Evolutionary conservation across 2,797 vertebrate genomes (phyloP).

Genomic region (Gobionotothen gibberifrons): DNA sequence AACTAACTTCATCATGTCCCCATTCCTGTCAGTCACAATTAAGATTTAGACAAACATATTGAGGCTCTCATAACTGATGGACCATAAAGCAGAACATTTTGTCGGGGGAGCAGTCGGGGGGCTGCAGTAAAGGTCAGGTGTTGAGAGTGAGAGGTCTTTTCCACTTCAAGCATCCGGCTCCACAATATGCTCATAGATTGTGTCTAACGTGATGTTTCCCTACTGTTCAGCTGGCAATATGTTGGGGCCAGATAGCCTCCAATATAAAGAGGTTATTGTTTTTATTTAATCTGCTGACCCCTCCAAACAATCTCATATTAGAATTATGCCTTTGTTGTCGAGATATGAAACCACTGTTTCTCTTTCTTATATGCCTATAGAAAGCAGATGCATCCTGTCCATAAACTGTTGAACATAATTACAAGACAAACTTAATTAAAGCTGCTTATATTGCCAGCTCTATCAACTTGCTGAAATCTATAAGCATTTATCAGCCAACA

Average conservation of each 20-base stretch:
- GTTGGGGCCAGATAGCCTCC: slow-evolving; percentile 61
- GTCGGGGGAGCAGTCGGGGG: slow-evolving; percentile 50
- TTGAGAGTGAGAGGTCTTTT: slow-evolving; percentile 31
- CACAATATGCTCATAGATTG: slow-evolving; percentile 38
- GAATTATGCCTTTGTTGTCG: slow-evolving; percentile 47
- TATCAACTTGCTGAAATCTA: slow-evolving; percentile 18
- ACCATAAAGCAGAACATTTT: slow-evolving; percentile 26
- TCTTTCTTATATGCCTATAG: not conserved
- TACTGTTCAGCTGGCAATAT: slow-evolving; percentile 49
- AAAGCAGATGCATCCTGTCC: slow-evolving; percentile 50
- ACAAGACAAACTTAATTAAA: slow-evolving; percentile 33
- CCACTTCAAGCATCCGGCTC: slow-evolving; percentile 60
- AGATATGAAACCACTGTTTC: slow-evolving; percentile 22
- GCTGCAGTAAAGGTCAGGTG: slow-evolving; percentile 67
- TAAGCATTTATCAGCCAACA: slow-evolving; percentile 8
- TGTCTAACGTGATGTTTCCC: slow-evolving; percentile 40
- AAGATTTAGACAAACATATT: slow-evolving; percentile 32
- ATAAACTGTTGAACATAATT: slow-evolving; percentile 24
- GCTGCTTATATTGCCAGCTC: slow-evolving; percentile 4
- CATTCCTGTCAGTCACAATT: slow-evolving; percentile 6
- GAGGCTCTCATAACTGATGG: slow-evolving; percentile 35
- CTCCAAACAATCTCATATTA: slow-evolving; percentile 34
- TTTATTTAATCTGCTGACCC: slow-evolving; percentile 30
- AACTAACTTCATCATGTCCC: not conserved
- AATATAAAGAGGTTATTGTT: slow-evolving; percentile 34